Conservation (phyloP, 1,140 invertebrate genomes). For the Drosophila nannoptera region DNA sequence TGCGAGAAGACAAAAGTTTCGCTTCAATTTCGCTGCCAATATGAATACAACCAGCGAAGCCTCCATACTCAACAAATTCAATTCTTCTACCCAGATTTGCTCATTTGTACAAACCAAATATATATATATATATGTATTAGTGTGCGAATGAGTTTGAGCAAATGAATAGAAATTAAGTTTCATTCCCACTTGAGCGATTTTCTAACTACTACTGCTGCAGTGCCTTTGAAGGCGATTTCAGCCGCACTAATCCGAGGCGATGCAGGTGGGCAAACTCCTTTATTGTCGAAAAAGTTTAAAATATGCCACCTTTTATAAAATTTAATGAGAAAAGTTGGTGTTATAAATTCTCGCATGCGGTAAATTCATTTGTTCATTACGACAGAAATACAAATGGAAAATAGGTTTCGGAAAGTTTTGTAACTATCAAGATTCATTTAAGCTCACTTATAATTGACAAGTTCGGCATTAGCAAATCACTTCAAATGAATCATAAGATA, state of each 20-base stretch:
- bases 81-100: conserved; percentile 19
- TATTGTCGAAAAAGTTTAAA: conserved; percentile 78
- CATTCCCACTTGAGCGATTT: conserved; percentile 65
- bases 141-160: conserved; percentile 67
- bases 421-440: not conserved
- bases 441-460: not conserved
- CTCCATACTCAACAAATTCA: not conserved
- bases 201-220: conserved; percentile 59
- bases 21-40: conserved; percentile 75
- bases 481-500: not conserved
- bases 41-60: conserved; percentile 49
- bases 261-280: conserved; percentile 71
- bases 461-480: not conserved
- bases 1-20: conserved; percentile 73
- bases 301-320: conserved; percentile 77
- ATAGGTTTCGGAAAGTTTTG: not conserved
- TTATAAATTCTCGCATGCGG: conserved; percentile 77
- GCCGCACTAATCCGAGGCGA: conserved; percentile 5
- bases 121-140: not conserved
- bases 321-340: conserved; percentile 77
- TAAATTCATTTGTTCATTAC: conserved; percentile 70
- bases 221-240: conserved; percentile 26
- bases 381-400: conserved; percentile 25
- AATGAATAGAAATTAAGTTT: conserved; percentile 78
- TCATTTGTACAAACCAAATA: conserved; percentile 20